Evolutionary conservation across 2,888 invertebrate genomes (phyloP), one percentile per base, ranked within the genome.

Genomic region (Drosophila kuntzei): DNA sequence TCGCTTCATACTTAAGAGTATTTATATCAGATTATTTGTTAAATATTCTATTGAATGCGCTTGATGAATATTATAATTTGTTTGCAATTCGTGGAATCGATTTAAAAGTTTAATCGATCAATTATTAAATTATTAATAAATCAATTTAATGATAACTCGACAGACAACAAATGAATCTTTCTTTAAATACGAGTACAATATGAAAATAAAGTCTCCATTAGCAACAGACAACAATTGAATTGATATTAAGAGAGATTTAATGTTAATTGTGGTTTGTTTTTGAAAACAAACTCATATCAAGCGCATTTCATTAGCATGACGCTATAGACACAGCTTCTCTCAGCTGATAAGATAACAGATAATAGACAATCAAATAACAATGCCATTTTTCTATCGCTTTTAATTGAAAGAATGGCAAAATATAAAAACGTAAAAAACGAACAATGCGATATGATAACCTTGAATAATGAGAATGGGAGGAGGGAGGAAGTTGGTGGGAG

Each of bases 361-460:
- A 49, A 29, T 18, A n/a, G 29, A 27, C 58, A 18, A 50, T 18
- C 14, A 34, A 49, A 32, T n/a, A 54, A 25, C 39, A 25, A 25
- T 44, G 34, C n/a, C 27, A 51, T 58, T 49, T 58, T 47, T 12
- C 20, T n/a, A 29, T 25, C 16, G 22, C 12, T 20, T 41, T 50
- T 41, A 59, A 59, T 47, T 49, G 50, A 34, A 32, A 5, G 22
- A 32, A n/a, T 14, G 32, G 32, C 29, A 59, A 49, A 43, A 41
- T 18, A n/a, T 51, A 9, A 16, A 12, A 36, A 36, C 8, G 2
- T 16, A 57, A 46, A 43, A 14, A 46, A 34, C n/a, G 25, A 25
- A 55, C 18, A 25, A 25, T 16, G 55, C 20, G 34, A 16, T 27
- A 27, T 46, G 50, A 51, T 51, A 47, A 63, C 54, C 62, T 62